Evolutionary conservation across 1,140 invertebrate genomes (phyloP).

Genomic region (Drosophila pseudoananassae): DNA sequence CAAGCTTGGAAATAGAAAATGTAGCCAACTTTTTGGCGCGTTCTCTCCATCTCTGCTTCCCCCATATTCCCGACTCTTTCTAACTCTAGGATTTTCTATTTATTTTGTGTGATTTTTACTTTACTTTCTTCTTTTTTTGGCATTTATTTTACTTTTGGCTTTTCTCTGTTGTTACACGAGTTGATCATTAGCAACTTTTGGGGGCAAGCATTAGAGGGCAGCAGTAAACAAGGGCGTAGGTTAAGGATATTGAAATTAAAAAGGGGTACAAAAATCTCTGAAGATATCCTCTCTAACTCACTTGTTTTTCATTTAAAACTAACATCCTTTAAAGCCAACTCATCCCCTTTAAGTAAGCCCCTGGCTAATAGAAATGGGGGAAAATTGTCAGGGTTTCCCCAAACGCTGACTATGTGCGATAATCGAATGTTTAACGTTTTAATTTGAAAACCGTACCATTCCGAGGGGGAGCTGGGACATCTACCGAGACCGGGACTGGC

Average conservation of each 20-base stretch:
- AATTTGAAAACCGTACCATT: slow-evolving; percentile 59
- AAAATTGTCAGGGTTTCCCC: background rate
- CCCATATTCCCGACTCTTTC: slow-evolving; percentile 8
- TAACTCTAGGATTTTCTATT: slow-evolving; percentile 15
- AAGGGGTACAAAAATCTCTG: background rate
- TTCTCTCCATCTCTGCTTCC: slow-evolving; percentile 4
- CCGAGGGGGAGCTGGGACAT: slow-evolving; percentile 2
- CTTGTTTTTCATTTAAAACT: background rate
- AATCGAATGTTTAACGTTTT: slow-evolving; percentile 80
- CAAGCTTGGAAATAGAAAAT: slow-evolving; percentile 46
- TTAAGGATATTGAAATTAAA: background rate
- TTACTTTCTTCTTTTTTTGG: slow-evolving; percentile 41
- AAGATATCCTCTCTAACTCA: background rate
- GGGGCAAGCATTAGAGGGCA: slow-evolving; percentile 24
- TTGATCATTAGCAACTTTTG: slow-evolving; percentile 74
- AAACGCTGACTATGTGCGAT: slow-evolving; percentile 53
- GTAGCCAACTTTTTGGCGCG: slow-evolving; percentile 75
- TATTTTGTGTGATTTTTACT: slow-evolving; percentile 25
- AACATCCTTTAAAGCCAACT: background rate
- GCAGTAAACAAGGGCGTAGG: slow-evolving; percentile 16
- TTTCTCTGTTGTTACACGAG: slow-evolving; percentile 55
- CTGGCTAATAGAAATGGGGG: slow-evolving; percentile 17
- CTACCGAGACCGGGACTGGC: background rate
- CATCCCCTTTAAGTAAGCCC: slow-evolving; percentile 1
- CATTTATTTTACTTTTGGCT: slow-evolving; percentile 53